Evolutionary conservation across 1,140 invertebrate genomes (phyloP).

Genomic region (Polypedilum pembai): DNA sequence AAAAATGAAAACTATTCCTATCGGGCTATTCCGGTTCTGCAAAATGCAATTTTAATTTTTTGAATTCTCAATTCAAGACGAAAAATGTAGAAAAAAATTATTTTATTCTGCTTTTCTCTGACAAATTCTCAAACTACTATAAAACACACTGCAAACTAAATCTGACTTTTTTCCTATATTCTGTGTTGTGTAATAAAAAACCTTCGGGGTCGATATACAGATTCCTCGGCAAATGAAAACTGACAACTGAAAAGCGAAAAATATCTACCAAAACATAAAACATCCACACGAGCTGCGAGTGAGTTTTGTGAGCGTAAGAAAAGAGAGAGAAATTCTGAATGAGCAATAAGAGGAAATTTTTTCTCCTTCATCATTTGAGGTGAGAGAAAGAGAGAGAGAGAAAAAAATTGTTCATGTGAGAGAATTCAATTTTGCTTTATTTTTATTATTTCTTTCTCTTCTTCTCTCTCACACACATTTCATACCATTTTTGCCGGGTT

Average conservation of each 20-base stretch:
- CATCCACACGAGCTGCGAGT: not conserved
- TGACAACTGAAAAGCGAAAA: slow-evolving; percentile 24
- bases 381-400: not conserved
- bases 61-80: not conserved
- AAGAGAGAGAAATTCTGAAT: not conserved
- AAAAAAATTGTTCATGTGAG: not conserved
- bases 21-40: too few species aligned
- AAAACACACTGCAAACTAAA: slow-evolving; percentile 28
- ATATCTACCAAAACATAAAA: slow-evolving; percentile 28
- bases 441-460: not conserved
- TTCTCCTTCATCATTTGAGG: not conserved
- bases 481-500: slow-evolving; percentile 6
- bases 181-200: slow-evolving; percentile 28
- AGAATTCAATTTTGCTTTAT: too few species aligned
- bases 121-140: slow-evolving; percentile 20
- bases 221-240: slow-evolving; percentile 28
- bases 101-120: slow-evolving; percentile 16
- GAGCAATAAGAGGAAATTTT: not conserved
- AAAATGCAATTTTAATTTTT: not conserved
- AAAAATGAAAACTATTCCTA: too few species aligned
- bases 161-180: slow-evolving; percentile 21
- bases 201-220: slow-evolving; percentile 27
- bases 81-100: not conserved
- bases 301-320: not conserved
- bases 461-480: not conserved